Base-by-base conservation (phyloP, 2,113 vertebrate genomes). In the Salvelinus alpinus region DNA sequence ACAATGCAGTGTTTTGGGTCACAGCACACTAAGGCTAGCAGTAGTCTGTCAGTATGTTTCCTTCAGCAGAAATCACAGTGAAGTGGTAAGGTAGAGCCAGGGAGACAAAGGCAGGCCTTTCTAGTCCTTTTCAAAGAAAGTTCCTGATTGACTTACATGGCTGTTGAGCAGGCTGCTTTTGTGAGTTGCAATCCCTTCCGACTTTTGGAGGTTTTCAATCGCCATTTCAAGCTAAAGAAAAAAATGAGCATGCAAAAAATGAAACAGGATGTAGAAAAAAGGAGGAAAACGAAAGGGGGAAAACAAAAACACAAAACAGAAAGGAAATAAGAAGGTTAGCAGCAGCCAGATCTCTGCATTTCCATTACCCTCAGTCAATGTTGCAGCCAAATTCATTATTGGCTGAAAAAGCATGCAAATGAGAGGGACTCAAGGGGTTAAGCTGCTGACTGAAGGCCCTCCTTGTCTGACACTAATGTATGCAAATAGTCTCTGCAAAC, bases 141-240 rank as follows among this genome's bases (percentile, higher is more conserved):
- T 85, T 92, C 89, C 90, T 85, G 83, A 83, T 88, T 84, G 92
- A 99, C 98, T 99, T 98, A 99, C 98, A 97, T 99, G 97, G 94
- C 98, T 99, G 96, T 98, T 99, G 94, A 99, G 96, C 93, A 99
- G 95, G 95, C 94, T 96, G 95, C 96, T 98, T 96, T 98, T 99
- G 96, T 98, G 97, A 93, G 97, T 95, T 84, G 97, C 95, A 92
- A 98, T 96, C 93, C 97, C 98, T 95, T 99, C 97, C 92, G 94
- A 97, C 97, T 98, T 98, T 95, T 98, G 98, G 90, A 99, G 97
- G 92, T 98, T 98, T 95, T 99, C 97, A 95, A 98, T 98, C 96
- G 96, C 97, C 97, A 98, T 96, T 97, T 99, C 96, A 97, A 99
- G 96, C 97, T 99, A 96, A 90, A 95, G 94, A 92, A 90, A 66